Evolutionary conservation across 2,888 invertebrate species (phyloP), one percentile per base, ranked within the genome.

Genomic region (Carabus problematicus): DNA sequence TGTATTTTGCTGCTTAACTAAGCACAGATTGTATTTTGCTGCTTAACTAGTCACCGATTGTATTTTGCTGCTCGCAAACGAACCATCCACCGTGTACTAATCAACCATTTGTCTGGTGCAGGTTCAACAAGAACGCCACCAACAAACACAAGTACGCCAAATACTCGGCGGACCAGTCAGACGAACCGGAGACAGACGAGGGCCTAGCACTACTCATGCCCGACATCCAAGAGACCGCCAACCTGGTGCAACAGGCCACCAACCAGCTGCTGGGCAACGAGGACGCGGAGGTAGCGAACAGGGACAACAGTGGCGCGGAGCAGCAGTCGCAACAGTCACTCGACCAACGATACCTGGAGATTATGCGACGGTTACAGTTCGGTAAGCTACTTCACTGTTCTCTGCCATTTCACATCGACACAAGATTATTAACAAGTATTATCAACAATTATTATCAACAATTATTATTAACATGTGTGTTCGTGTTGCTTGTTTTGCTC

Each of bases 331-430:
- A 82, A 40, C 82, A 83, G 73, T 88, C 91, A 0, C 79, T 89
- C 41, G 92, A 92, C 74, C 89, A 92, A 76, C 85, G 91, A 63
- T 97, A 97, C 83, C 85, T 95, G 73, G 91, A 90, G 77, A 88
- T 94, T 72, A 95, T 97, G 95, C 92, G 92, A 77, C 88, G 88
- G 77, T 84, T 95, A 75, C 96, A 96, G 83, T 97, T 96, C 81
- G 92, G 93, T 93, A 77, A 84, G 85, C 29, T 29, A 29, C 29
- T 3, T n/a, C n/a, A n/a, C n/a, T n/a, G n/a, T n/a, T n/a, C n/a
- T n/a, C n/a, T n/a, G n/a, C n/a, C n/a, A n/a, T n/a, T n/a, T n/a
- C n/a, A n/a, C n/a, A n/a, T n/a, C n/a, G n/a, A n/a, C n/a, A n/a
- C n/a, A n/a, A n/a, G n/a, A n/a, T n/a, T n/a, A n/a, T n/a, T n/a